Evolutionary conservation across 2,113 vertebrate species (phyloP).

Genomic region (Papio anubis): DNA sequence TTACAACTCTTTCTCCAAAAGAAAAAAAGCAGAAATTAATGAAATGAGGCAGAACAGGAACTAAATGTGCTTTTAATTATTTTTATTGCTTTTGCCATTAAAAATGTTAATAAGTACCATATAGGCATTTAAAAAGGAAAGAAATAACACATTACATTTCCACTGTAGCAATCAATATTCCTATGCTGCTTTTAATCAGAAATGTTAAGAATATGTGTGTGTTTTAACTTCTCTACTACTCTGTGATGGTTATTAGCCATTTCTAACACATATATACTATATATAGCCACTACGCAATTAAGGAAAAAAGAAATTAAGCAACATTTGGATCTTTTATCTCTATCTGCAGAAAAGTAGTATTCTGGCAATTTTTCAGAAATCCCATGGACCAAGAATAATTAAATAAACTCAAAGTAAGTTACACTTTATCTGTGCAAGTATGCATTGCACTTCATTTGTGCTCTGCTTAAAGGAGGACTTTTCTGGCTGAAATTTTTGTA

Average conservation of each 20-base stretch:
- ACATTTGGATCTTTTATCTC: constrained; percentile 54
- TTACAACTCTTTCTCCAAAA: constrained; percentile 5
- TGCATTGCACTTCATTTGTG: constrained; percentile 34
- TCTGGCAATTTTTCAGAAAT: constrained; percentile 74
- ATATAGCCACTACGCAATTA: not conserved
- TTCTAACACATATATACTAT: not conserved
- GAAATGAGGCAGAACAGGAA: constrained; percentile 31
- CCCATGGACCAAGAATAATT: constrained; percentile 50
- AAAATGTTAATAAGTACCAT: constrained; percentile 31
- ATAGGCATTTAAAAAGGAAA: constrained; percentile 22
- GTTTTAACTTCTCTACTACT: not conserved
- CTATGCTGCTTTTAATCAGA: not conserved
- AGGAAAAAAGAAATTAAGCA: constrained; percentile 67
- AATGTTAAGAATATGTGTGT: not conserved
- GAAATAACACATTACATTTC: constrained; percentile 9
- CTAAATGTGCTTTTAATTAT: constrained; percentile 57
- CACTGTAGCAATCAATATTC: not conserved
- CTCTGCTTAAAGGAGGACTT: constrained; percentile 16
- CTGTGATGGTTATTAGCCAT: constrained; percentile 32
- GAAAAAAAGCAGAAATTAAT: constrained; percentile 24
- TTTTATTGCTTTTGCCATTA: constrained; percentile 42
- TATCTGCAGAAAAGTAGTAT: constrained; percentile 40
- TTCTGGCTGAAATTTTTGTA: constrained; percentile 69
- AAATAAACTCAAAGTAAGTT: constrained; percentile 57
- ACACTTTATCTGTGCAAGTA: constrained; percentile 67